Percentiles rank a stretch among this genome's conserved stretches.
phyloP scores from a whole-genome alignment of 2,797 vertebrate genomes.

The Hapalemur alaotrensis region DNA sequence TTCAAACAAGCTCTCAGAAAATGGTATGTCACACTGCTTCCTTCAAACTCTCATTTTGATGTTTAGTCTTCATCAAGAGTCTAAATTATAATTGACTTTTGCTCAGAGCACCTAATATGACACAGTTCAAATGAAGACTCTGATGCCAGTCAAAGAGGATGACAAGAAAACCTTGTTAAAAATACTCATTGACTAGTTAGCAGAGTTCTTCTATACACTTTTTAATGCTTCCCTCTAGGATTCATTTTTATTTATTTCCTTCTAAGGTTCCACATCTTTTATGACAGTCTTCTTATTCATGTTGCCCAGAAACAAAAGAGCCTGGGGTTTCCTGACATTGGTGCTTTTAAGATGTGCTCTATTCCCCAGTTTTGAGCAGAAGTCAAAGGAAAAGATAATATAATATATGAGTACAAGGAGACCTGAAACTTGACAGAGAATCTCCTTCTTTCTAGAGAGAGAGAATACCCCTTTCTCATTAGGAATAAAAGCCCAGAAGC shows the following conservation, averaged over 20 bases:
- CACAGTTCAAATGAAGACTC: constrained; percentile 50
- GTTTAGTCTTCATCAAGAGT: constrained; percentile 21
- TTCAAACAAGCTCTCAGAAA: not conserved
- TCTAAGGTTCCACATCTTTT: constrained; percentile 53
- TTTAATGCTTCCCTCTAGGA: constrained; percentile 74
- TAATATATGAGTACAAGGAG: constrained; percentile 60
- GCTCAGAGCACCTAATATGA: constrained; percentile 68
- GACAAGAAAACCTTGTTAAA: constrained; percentile 70
- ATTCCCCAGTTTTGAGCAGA: constrained; percentile 47
- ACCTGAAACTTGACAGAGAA: constrained; percentile 59
- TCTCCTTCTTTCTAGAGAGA: constrained; percentile 5
- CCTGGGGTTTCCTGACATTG: constrained; percentile 58
- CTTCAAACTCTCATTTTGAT: constrained; percentile 11
- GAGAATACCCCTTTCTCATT: constrained; percentile 50
- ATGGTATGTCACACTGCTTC: not conserved
- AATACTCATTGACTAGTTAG: constrained; percentile 70
- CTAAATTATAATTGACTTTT: constrained; percentile 62
- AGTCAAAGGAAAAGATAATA: constrained; percentile 72
- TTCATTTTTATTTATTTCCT: constrained; percentile 73
- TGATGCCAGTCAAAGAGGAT: constrained; percentile 53
- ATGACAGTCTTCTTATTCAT: constrained; percentile 70
- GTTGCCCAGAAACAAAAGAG: constrained; percentile 66
- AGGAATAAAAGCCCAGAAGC: constrained; percentile 60
- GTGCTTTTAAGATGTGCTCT: constrained; percentile 66
- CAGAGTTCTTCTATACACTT: constrained; percentile 43